Base-by-base conservation (phyloP, 2,888 invertebrate species). In the Melinopterus prodromus region DNA sequence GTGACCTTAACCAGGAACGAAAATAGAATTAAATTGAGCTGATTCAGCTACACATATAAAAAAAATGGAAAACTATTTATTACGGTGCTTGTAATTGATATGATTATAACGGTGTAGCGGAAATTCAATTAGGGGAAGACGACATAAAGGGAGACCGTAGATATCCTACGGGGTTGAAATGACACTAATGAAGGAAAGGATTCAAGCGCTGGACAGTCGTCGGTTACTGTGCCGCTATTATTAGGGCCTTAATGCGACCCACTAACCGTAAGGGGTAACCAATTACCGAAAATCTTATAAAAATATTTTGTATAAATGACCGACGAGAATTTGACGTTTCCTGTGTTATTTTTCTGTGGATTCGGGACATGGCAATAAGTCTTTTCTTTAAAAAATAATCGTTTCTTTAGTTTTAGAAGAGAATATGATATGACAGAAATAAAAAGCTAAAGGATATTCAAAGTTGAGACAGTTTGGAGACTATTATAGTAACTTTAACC, bases 191-290 rank as follows among this genome's bases (percentile, higher is more conserved):
- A 78, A 80, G 53, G 9, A 53, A 53, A 53, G 53, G 53, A 53
- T 53, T 53, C 53, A 53, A 53, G 12, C 2, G 53, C 70, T 77
- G 53, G 71, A 53, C 78, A 78, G 72, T 78, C 70, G 78, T 78
- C n/a, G 70, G 36, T 80, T 75, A 37, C 38, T 76, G 71, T 38
- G 53, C 76, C 53, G 38, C 69, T 76, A 70, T 76, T 76, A 78
- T 70, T 78, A 76, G 80, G 78, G 78, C 76, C 76, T 78, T 80
- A 80, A 78, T 71, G 80, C 76, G 71, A 16, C n/a, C 80, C 79
- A 77, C 74, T 80, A 80, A 76, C 80, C 80, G 71, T 76, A 53
- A 78, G 80, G 80, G 80, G 80, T 78, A 76, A 80, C 78, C 80
- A 80, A 80, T 80, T 80, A 80, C 77, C 76, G 38, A 76, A 78